Evolutionary conservation across 2,888 invertebrate genomes (phyloP).

Genomic region (Mesoligia furuncula): DNA sequence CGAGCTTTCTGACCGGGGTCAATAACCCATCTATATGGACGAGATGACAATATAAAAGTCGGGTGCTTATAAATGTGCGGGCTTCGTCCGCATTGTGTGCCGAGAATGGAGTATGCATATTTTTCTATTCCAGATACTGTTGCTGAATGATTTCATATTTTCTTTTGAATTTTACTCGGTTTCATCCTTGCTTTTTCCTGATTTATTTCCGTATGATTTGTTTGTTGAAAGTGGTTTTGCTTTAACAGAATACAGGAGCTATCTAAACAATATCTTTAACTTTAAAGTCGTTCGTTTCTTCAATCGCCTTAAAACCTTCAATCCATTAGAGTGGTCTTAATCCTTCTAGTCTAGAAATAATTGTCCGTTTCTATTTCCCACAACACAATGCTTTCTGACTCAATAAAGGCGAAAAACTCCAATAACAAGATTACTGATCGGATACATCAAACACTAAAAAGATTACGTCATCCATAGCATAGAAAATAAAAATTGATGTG

Average conservation of each 20-base stretch:
- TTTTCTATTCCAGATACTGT: slow-evolving; percentile 53
- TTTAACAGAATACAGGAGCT: not conserved
- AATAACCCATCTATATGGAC: slow-evolving; percentile 60
- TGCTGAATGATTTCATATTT: slow-evolving; percentile 51
- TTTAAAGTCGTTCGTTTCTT: not conserved
- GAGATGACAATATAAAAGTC: slow-evolving; percentile 66
- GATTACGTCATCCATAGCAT: slow-evolving; percentile 45
- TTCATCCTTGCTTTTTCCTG: slow-evolving; percentile 23
- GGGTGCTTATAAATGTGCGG: slow-evolving; percentile 52
- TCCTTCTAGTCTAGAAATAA: slow-evolving; percentile 26
- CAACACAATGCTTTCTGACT: not conserved
- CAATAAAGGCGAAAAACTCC: slow-evolving; percentile 19
- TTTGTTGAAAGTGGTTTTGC: slow-evolving; percentile 10
- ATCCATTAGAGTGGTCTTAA: slow-evolving; percentile 12
- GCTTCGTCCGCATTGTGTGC: slow-evolving; percentile 54
- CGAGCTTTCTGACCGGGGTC: slow-evolving; percentile 69
- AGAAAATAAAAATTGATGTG: slow-evolving; percentile 60
- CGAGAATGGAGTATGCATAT: slow-evolving; percentile 56
- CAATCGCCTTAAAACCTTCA: not conserved
- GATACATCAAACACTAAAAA: slow-evolving; percentile 54
- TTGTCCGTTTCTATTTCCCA: slow-evolving; percentile 9
- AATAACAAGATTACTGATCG: slow-evolving; percentile 37
- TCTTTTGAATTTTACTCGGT: slow-evolving; percentile 24
- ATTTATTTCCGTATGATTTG: slow-evolving; percentile 16
- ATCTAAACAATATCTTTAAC: not conserved